Conservation (phyloP, 2,888 invertebrate species). For the Drosophila anceps region DNA sequence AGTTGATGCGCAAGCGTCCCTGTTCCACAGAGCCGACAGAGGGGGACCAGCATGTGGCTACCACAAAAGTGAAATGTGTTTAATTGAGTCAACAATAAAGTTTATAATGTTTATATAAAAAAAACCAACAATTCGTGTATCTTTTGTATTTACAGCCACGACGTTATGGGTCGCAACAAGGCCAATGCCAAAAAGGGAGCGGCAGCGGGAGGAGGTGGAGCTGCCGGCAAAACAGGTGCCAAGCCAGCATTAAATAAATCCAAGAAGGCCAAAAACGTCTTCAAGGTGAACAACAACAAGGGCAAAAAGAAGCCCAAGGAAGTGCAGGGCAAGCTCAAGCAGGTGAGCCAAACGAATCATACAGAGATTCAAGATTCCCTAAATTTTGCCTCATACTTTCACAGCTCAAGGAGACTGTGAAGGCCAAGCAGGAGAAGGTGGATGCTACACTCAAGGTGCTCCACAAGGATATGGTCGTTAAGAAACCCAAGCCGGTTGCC, state of each 20-base stretch:
- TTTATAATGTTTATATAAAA: slow-evolving; percentile 44
- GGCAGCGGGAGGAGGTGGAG: slow-evolving; percentile 43
- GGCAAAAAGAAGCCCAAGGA: slow-evolving; percentile 85
- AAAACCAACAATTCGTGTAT: slow-evolving; percentile 15
- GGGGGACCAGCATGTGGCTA: slow-evolving; percentile 23
- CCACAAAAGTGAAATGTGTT: slow-evolving; percentile 73
- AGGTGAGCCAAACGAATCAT: slow-evolving; percentile 67
- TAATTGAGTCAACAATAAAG: slow-evolving; percentile 64
- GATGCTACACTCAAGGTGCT: slow-evolving; percentile 83
- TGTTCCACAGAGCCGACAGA: slow-evolving; percentile 27
- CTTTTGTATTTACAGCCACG: slow-evolving; percentile 55
- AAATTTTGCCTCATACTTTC: background rate
- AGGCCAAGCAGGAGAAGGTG: slow-evolving; percentile 82
- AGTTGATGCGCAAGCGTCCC: slow-evolving; percentile 53
- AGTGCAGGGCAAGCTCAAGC: slow-evolving; percentile 84
- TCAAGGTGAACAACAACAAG: slow-evolving; percentile 82
- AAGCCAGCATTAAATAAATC: slow-evolving; percentile 73
- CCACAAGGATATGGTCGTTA: slow-evolving; percentile 85
- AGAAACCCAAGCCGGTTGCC: slow-evolving; percentile 74
- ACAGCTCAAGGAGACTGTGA: slow-evolving; percentile 84
- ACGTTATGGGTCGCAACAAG: slow-evolving; percentile 83
- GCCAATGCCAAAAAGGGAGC: slow-evolving; percentile 71
- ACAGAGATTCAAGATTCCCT: too few relatives aligned
- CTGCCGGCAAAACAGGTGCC: slow-evolving; percentile 48
- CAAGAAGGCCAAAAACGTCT: slow-evolving; percentile 83